Conservation (phyloP, 2,113 vertebrate genomes). For the Sylvia atricapilla region DNA sequence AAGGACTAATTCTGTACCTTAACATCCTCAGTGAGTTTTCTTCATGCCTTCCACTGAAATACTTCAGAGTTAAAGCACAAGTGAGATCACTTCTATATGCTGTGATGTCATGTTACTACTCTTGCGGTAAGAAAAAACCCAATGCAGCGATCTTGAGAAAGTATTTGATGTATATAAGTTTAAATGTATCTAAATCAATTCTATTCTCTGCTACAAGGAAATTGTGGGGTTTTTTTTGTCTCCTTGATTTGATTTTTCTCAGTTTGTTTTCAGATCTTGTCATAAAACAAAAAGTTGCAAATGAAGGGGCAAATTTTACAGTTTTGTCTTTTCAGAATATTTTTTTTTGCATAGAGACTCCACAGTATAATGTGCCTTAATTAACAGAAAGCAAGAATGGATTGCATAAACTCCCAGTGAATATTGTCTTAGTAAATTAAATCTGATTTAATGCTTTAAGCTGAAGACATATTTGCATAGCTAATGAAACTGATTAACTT, state of each 20-base stretch:
- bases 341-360: background rate
- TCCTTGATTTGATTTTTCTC: background rate
- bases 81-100: background rate
- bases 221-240: background rate
- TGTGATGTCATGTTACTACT: background rate
- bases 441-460: constrained; percentile 63
- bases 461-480: constrained; percentile 62
- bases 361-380: background rate
- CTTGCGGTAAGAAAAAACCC: background rate
- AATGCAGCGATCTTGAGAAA: background rate
- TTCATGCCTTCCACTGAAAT: background rate
- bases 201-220: background rate
- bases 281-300: background rate
- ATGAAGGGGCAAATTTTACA: background rate
- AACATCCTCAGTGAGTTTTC: background rate
- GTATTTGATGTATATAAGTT: background rate
- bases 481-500: constrained; percentile 66
- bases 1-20: background rate
- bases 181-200: background rate
- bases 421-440: constrained; percentile 52
- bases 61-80: background rate
- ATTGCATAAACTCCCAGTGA: background rate
- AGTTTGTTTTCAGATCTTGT: background rate
- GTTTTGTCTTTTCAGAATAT: background rate
- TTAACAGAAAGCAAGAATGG: constrained; percentile 13